Evolutionary conservation across 1,140 invertebrate genomes (phyloP), one percentile per base, ranked within the genome.

Genomic region (Zaprionus lachaisei): DNA sequence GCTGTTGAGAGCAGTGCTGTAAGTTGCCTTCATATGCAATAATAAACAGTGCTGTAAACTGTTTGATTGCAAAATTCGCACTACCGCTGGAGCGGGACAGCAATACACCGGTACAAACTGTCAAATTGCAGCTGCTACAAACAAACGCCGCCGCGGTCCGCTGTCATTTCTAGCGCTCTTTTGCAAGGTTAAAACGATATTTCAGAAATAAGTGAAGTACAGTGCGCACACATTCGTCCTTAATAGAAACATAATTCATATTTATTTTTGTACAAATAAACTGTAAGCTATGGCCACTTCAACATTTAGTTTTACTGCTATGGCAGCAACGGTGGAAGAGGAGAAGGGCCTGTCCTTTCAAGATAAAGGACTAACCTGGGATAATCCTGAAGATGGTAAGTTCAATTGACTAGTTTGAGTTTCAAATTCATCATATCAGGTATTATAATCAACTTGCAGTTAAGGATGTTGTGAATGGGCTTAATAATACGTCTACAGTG

Each of bases 281-380:
- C 47, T 37, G 31, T 26, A 11, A 20, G 67, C 4, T 1, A 72
- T 76, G 65, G 22, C 76, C 24, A 69, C 74, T n/a, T 63, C 76
- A 2, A 77, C 4, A 34, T 92, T 92, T 37, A 91, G 64, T 74
- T 91, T 92, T 24, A 58, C 56, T 6, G 70, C 44, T 38, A 84
- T 92, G 77, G 82, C 89, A 1, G 80, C 81, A 26, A 70, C 80
- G 60, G 60, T 76, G 17, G 66, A 28, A 38, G 38, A 79, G 28
- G 91, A 92, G 55, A 64, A 80, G n/a, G 89, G 91, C 11, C 55
- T 92, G 6, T 79, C 85, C 15, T 92, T 92, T 37, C 77, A 90
- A 24, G 79, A 91, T 37, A 91, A 91, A 66, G 64, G 49, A 4
- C 17, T 74, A 24, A 83, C 73, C 56, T 92, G 91, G 91, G 69